Percentiles rank a stretch among this genome's conserved stretches.
Evolutionary conservation across 2,888 invertebrate genomes (phyloP).

Genomic region (Anoncus sp.): DNA sequence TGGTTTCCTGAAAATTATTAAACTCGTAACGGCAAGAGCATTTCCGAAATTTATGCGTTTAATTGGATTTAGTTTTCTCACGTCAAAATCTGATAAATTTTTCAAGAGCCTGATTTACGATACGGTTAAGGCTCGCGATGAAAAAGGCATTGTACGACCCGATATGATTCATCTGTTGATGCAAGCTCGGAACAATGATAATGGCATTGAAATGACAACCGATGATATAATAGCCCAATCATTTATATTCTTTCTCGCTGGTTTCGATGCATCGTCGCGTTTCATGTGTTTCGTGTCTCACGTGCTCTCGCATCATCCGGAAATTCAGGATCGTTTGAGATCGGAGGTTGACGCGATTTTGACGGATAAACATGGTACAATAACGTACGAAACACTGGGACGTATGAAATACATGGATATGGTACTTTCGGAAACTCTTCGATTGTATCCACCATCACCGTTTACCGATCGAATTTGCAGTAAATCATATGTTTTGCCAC

Average conservation of each 20-base stretch:
- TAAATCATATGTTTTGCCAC: slow-evolving; percentile 83
- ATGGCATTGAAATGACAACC: slow-evolving; percentile 45
- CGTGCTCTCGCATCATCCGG: slow-evolving; percentile 65
- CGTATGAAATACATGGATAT: slow-evolving; percentile 72
- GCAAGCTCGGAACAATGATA: slow-evolving; percentile 79
- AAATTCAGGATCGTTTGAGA: slow-evolving; percentile 82
- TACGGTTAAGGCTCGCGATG: slow-evolving; percentile 81
- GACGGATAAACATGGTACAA: slow-evolving; percentile 48
- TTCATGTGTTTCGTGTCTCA: slow-evolving; percentile 68
- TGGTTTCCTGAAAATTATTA: slow-evolving; percentile 28
- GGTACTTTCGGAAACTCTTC: slow-evolving; percentile 82
- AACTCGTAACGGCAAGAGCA: slow-evolving; percentile 6
- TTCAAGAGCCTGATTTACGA: slow-evolving; percentile 70
- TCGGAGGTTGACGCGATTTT: slow-evolving; percentile 70
- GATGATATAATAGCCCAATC: slow-evolving; percentile 83
- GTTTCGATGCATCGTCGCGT: slow-evolving; percentile 70
- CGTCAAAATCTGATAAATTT: slow-evolving; percentile 47
- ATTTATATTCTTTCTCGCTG: slow-evolving; percentile 71
- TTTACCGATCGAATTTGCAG: slow-evolving; percentile 84
- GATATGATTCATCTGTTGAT: slow-evolving; percentile 85
- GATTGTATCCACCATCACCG: slow-evolving; percentile 84
- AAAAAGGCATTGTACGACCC: slow-evolving; percentile 83
- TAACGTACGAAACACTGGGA: slow-evolving; percentile 63
- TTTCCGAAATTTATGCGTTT: slow-evolving; percentile 53
- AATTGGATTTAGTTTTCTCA: slow-evolving; percentile 47